phyloP scores from a whole-genome alignment of 2,797 vertebrate genomes.

The Morelia viridis region DNA sequence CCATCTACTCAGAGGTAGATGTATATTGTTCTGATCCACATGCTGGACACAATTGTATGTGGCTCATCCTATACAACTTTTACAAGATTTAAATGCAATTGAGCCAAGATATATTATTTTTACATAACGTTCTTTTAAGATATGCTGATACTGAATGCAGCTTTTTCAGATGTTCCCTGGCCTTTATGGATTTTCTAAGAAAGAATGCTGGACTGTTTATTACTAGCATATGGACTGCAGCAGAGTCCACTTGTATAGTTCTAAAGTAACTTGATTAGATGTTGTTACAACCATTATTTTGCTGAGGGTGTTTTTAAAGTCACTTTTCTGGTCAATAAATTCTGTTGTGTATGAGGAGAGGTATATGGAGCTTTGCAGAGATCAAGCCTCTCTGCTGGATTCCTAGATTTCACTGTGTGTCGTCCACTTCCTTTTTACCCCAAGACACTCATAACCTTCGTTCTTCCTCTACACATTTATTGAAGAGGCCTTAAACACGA shows the following conservation, averaged over 20 bases:
- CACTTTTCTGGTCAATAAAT: neutral
- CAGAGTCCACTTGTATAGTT: neutral
- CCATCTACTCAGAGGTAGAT: neutral
- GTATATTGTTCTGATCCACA: neutral
- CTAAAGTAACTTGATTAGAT: neutral
- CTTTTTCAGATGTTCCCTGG: neutral
- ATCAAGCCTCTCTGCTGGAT: slow-evolving; percentile 7
- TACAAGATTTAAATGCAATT: neutral
- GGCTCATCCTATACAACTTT: neutral
- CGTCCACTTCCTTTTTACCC: neutral
- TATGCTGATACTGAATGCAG: neutral
- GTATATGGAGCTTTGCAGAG: neutral
- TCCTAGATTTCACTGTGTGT: neutral
- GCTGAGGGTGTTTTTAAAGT: neutral
- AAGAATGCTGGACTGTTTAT: neutral
- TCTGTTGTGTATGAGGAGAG: neutral
- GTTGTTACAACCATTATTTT: neutral
- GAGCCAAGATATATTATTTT: neutral
- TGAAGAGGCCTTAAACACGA: neutral
- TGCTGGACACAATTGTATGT: neutral
- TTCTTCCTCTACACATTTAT: neutral
- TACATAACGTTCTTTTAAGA: neutral
- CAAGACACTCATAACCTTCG: neutral
- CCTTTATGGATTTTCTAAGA: neutral
- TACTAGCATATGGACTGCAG: neutral